Evolutionary conservation across 2,888 invertebrate genomes (phyloP).

Genomic region (Euzophera pinguis): DNA sequence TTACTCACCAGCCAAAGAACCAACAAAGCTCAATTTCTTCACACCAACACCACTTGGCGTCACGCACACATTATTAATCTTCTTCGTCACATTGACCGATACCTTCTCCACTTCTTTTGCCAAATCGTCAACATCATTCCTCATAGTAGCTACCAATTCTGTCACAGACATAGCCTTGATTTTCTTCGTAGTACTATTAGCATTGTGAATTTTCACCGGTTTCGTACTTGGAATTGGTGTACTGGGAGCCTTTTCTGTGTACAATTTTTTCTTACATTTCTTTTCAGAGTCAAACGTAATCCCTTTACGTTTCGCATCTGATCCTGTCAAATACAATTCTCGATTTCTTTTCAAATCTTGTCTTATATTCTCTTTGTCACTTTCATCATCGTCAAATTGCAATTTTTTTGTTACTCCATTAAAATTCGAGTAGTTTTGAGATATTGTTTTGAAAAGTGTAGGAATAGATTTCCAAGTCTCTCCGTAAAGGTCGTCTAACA

Average conservation of each 20-base stretch:
- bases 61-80: constrained; percentile 40
- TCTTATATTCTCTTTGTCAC: constrained; percentile 60
- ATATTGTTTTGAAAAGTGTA: constrained; percentile 54
- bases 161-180: constrained; percentile 57
- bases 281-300: constrained; percentile 42
- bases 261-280: constrained; percentile 60
- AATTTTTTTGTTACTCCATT: constrained; percentile 55
- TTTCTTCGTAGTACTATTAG: constrained; percentile 54
- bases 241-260: constrained; percentile 54
- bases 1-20: constrained; percentile 76
- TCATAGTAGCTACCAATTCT: constrained; percentile 54
- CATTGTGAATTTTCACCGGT: constrained; percentile 32
- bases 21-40: constrained; percentile 70
- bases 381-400: constrained; percentile 54
- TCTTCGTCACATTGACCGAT: constrained; percentile 36
- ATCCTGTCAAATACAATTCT: constrained; percentile 54
- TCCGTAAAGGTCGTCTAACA: constrained; percentile 77
- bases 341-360: constrained; percentile 45
- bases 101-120: constrained; percentile 43
- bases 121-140: constrained; percentile 38
- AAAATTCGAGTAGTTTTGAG: constrained; percentile 42
- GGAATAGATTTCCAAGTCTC: constrained; percentile 76
- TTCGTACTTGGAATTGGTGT: constrained; percentile 49
- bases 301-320: constrained; percentile 48
- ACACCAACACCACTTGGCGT: constrained; percentile 34